Evolutionary conservation across 2,888 invertebrate species (phyloP), one percentile per base, ranked within the genome.

Genomic region (Stenodera caucasica): DNA sequence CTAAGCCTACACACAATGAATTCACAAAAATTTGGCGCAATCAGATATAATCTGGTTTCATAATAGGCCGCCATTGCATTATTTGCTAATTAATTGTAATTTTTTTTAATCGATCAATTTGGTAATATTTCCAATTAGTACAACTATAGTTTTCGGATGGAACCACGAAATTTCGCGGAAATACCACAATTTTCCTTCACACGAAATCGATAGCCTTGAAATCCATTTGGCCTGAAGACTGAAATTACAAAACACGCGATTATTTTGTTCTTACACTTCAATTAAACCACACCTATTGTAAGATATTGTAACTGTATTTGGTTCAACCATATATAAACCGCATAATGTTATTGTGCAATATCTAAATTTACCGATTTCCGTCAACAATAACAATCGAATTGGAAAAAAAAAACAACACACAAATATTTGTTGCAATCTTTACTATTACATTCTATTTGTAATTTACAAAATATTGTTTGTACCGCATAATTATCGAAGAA

Each of bases 341-440:
- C 45, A 45, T 15, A 37, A 37, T 37, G 37, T 45, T 21, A 45
- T 45, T 45, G 21, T 12, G 45, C 18, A 45, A 45, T 21, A 45
- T 21, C 21, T 21, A 45, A 45, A 18, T 45, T 45, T 21, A 45
- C 45, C 21, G 45, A 45, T 45, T 45, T 45, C 45, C 45, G 45
- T 21, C 45, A 45, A 45, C 45, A 45, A 45, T 45, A 45, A 45
- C 5, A 11, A 18, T 5, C 18, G 18, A 18, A 4, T 9, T n/a
- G n/a, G n/a, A 18, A 1, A 35, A 35, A 35, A 15, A 37, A 35
- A 32, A 26, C 9, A 26, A 45, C 51, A 59, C 51, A 59, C 55
- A 15, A 49, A 56, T 23, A 49, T 50, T 55, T 55, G 50, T 59
- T 59, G 40, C 58, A 54, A 59, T 49, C 50, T 54, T 59, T 55